These are phyloP conservation scores for Capitella teleta DNA, from an alignment of 1,140 invertebrate species.

Conservation along the genomic window DNA sequence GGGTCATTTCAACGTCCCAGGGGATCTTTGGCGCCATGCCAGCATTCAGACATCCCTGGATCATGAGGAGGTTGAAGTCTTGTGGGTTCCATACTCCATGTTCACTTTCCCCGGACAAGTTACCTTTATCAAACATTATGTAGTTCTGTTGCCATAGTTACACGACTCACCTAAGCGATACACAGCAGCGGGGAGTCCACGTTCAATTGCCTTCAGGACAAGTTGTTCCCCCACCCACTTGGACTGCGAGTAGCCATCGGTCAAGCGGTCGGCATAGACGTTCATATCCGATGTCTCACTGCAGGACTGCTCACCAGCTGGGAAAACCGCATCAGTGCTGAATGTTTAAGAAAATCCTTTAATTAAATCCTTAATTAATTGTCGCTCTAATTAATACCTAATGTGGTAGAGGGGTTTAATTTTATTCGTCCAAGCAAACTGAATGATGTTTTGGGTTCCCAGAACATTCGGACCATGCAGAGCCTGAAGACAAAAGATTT, in stretches of 20 bases:
- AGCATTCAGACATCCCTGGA: constrained; percentile 38
- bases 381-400: constrained; percentile 21
- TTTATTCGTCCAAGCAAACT: constrained; percentile 45
- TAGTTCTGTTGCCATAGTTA: not conserved
- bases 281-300: constrained; percentile 37
- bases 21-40: constrained; percentile 40
- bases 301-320: constrained; percentile 31
- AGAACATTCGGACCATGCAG: constrained; percentile 45
- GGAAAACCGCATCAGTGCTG: constrained; percentile 47
- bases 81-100: constrained; percentile 42
- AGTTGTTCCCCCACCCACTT: constrained; percentile 49
- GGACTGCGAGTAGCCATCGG: constrained; percentile 45
- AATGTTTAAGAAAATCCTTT: constrained; percentile 13
- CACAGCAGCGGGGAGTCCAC: constrained; percentile 44
- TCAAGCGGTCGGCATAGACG: constrained; percentile 26
- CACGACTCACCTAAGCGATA: constrained; percentile 43
- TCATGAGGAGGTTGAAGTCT: constrained; percentile 45
- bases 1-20: constrained; percentile 47
- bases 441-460: constrained; percentile 44
- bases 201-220: constrained; percentile 32
- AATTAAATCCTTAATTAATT: not conserved
- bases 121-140: constrained; percentile 22
- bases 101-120: constrained; percentile 25
- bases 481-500: no score
- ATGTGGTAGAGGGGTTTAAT: constrained; percentile 47